Base-by-base conservation (phyloP, 2,888 invertebrate genomes). In the Drosophila niveifrons region DNA sequence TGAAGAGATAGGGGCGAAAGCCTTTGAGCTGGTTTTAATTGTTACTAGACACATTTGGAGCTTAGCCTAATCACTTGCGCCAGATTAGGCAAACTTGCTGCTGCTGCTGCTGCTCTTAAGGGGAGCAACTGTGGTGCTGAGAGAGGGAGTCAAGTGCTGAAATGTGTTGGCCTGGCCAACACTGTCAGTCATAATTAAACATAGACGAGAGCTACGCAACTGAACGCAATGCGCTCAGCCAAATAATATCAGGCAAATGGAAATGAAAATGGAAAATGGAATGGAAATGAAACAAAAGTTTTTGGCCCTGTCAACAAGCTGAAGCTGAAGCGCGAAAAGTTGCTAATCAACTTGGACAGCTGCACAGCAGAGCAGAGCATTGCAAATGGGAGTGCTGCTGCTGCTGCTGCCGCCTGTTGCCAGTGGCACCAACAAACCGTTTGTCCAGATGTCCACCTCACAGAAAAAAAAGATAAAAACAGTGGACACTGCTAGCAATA, bases 41-140 rank as follows among this genome's bases (percentile, higher is more conserved):
- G 82, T 83, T 72, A 58, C 63, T 53, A 71, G 57, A 72, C 78
- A 71, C 78, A 77, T 77, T 81, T 76, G 87, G 70, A 67, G 81
- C 77, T 83, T 71, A 71, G 84, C 71, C 72, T 86, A 86, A 83
- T 86, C 87, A 83, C 84, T 86, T 77, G 79, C 66, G 71, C 66
- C 79, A 72, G 80, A 68, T 87, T 81, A 70, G 84, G 50, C 41
- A 23, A 67, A 70, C 47, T 68, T 61, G 47, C 28, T 31, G 52
- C 28, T 23, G 50, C 28, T 23, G 50, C 18, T 46, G 28, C 28
- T 52, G 61, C 46, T 52, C 23, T 34, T 34, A 55, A 28, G 18
- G 13, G 29, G 23, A 31, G 36, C 23, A 46, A 17, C 8, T 23
- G 31, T 9, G 9, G 23, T 41, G 17, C n/a, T n/a, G n/a, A n/a